Evolutionary conservation across 2,888 invertebrate species (phyloP).

Genomic region (Zonitis immaculata): DNA sequence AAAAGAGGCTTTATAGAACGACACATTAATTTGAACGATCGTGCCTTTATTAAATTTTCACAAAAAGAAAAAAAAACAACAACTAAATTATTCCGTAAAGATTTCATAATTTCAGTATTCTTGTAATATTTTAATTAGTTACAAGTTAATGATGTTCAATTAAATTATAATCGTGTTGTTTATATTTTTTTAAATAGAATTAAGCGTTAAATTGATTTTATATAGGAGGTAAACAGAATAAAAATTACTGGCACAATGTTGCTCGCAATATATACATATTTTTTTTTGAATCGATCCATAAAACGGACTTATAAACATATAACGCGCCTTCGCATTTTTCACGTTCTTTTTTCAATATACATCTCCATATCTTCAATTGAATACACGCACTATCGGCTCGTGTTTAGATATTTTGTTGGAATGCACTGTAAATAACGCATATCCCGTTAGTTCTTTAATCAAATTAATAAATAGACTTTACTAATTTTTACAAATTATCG

Average conservation of each 20-base stretch:
- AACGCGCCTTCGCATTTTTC: slow-evolving; percentile 4
- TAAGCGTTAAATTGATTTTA: neutral
- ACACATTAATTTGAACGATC: slow-evolving; percentile 22
- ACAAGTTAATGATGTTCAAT: neutral
- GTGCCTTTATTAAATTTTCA: slow-evolving; percentile 20
- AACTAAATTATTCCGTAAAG: slow-evolving; percentile 7
- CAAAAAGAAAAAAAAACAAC: no score
- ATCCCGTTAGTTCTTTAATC: neutral
- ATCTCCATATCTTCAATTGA: slow-evolving; percentile 2
- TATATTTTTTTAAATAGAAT: neutral
- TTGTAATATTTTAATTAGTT: neutral
- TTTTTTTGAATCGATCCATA: slow-evolving; percentile 3
- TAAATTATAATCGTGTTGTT: neutral
- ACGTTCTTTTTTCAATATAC: slow-evolving; percentile 11
- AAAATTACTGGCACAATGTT: neutral
- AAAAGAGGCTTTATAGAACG: slow-evolving; percentile 21
- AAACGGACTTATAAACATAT: neutral
- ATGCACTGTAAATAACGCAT: neutral
- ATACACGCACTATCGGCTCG: neutral
- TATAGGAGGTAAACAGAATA: neutral
- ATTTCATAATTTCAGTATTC: slow-evolving; percentile 3
- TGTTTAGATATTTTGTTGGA: neutral
- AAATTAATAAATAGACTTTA: neutral
- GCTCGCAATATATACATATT: no score
- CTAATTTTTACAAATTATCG: no score